phyloP scores from a whole-genome alignment of 1,140 invertebrate genomes.

The Hypothenemus hampei region DNA sequence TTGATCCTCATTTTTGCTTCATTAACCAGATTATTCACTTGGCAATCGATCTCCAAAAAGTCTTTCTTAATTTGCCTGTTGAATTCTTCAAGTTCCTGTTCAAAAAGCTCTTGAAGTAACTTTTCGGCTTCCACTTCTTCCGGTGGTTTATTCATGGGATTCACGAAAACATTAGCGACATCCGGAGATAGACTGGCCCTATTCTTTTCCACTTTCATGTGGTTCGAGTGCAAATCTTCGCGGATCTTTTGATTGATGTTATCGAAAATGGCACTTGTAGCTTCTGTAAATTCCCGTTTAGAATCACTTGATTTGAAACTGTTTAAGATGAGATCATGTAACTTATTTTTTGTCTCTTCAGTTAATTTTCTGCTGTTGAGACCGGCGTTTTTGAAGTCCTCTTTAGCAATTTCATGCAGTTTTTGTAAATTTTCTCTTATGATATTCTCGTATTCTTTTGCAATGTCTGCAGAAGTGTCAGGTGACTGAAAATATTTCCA shows the following conservation, averaged over 20 bases:
- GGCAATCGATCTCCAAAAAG: conserved; percentile 1
- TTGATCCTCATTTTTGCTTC: background rate
- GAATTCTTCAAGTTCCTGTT: conserved; percentile 6
- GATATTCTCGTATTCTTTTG: conserved; percentile 2
- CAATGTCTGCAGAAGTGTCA: background rate
- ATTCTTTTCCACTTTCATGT: background rate
- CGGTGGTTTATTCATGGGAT: conserved; percentile 2
- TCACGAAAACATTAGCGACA: conserved; percentile 2
- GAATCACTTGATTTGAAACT: background rate
- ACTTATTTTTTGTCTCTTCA: conserved; percentile 10
- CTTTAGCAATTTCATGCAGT: conserved; percentile 6
- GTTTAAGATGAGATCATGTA: conserved; percentile 1
- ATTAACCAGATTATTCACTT: background rate
- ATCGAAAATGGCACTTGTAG: background rate
- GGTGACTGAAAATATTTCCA: background rate
- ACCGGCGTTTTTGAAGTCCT: conserved; percentile 2
- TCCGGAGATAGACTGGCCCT: background rate
- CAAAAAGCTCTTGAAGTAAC: conserved; percentile 12
- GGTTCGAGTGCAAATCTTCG: conserved; percentile 1
- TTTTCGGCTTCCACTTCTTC: conserved; percentile 19
- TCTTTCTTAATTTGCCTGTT: conserved; percentile 6
- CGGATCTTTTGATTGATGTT: conserved; percentile 9
- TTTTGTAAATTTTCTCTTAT: conserved; percentile 2
- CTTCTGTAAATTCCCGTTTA: conserved; percentile 3
- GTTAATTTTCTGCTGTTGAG: background rate